Evolutionary conservation across 2,113 vertebrate genomes (phyloP), one percentile per base, ranked within the genome.

Genomic region (Litocranius walleri): DNA sequence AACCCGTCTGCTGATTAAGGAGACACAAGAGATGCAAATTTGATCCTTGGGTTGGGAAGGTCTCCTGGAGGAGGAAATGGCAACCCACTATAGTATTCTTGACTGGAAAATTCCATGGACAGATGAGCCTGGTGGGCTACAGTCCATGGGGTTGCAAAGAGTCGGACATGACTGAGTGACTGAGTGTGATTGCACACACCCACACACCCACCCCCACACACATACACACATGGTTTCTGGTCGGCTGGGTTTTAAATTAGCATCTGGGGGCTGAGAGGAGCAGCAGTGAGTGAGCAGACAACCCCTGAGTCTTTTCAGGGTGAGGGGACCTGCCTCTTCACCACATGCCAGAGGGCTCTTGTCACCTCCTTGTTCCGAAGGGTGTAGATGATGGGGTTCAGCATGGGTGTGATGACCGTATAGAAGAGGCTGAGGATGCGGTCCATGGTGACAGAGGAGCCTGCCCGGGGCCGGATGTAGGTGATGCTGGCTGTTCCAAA

Each of bases 321-420:
- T 2, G 30, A 87, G 40, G 54, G 33, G 27, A 91, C 13, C 30
- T 59, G 81, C 48, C 81, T 97, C 91, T 80, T 97, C 50, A 96
- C 3, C 45, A 92, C 14, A 30, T 92, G 81, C 10, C 3, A 5
- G 12, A 99, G 45, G 27, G 98, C 94, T 7, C 25, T 83, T 27
- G 94, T 96, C 48, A 98, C 97, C 36, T 98, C 98, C 82, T 98
- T 98, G 88, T 98, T 99, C 3, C 97, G 96, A 10, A 98, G 94
- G 1, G 97, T 98, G 15, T 98, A 98, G 93, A 99, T 98, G 67
- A 98, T 54, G 5, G 98, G 98, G 19, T 98, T 98, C 80, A 98
- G 86, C 85, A 97, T 97, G 40, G 98, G 98, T 11, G 98, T 98
- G 61, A 98, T 3, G 4, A 96, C 43, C 0, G 98, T 98, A 62